Evolutionary conservation across 2,888 invertebrate species (phyloP), one percentile per base, ranked within the genome.

Genomic region (Chalcosyrphus nemorum): DNA sequence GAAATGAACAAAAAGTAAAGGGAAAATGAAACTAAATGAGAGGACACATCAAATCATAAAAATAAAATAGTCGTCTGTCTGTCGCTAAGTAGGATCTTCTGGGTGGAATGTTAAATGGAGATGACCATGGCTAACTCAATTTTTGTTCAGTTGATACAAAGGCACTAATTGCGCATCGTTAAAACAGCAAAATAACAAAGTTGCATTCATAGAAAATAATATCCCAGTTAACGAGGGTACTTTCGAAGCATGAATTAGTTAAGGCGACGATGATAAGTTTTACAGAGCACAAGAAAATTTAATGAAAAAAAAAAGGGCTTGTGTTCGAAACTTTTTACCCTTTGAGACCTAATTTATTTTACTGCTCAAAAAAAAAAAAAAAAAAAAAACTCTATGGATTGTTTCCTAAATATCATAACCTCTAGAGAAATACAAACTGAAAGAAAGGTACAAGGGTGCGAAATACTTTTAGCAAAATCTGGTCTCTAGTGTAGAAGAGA

Each of bases 1-100:
- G 4, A 61, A 65, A 77, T 92, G 32, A 93, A 61, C 29, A 81
- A 35, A 82, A 81, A 68, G 71, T 50, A 65, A 86, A 76, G 80
- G 66, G 66, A 45, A 70, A 86, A 81, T 86, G 56, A 50, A 84
- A 81, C 63, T 82, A 84, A 71, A 72, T 59, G 65, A 61, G 52
- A 87, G 47, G 70, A 80, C 50, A 82, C 65, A 78, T 81, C 41
- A 87, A 61, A 84, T 63, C 63, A 65, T 65, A 82, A 70, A 63
- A 70, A 65, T 54, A 29, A 61, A 63, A 65, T 29, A 38, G 41
- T 74, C 43, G 17, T 75, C 68, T 63, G 59, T 32, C n/a, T n/a
- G 47, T 66, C 45, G n/a, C 52, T 35, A 66, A 74, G 66, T 59
- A 56, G 35, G 29, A 54, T 61, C n/a, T n/a, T n/a, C 56, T 50